phyloP scores from a whole-genome alignment of 2,113 vertebrate species.

The Caretta caretta region DNA sequence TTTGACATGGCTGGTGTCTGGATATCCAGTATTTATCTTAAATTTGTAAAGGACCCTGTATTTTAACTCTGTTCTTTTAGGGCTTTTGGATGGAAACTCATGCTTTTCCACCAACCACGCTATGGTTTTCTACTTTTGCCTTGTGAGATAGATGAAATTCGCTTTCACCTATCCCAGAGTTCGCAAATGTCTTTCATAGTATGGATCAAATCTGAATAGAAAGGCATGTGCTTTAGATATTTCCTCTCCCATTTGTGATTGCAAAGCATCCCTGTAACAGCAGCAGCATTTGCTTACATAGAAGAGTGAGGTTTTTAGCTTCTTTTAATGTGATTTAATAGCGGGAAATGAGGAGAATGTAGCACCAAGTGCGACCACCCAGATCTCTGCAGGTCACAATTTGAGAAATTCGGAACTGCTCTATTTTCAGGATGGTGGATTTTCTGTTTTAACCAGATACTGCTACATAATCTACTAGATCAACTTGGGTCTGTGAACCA shows the following conservation, averaged over 20 bases:
- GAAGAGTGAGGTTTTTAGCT: not conserved
- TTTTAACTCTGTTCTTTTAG: not conserved
- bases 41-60: not conserved
- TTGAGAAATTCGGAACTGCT: not conserved
- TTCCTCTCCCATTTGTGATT: no score
- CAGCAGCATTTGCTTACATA: not conserved
- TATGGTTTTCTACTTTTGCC: not conserved
- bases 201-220: not conserved
- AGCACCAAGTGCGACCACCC: not conserved
- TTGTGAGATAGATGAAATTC: not conserved
- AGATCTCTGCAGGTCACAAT: not conserved
- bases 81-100: not conserved
- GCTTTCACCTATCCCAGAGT: not conserved
- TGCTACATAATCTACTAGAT: not conserved
- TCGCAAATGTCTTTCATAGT: not conserved
- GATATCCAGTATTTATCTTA: not conserved
- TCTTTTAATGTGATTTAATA: not conserved
- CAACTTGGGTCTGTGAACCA: not conserved
- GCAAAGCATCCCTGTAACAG: not conserved
- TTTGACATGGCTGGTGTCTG: accelerated
- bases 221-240: not conserved
- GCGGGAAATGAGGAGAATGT: not conserved
- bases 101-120: not conserved
- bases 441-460: not conserved
- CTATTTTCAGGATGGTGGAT: not conserved